Evolutionary conservation across 2,888 invertebrate species (phyloP), one percentile per base, ranked within the genome.

Genomic region (Lasius fuliginosus): DNA sequence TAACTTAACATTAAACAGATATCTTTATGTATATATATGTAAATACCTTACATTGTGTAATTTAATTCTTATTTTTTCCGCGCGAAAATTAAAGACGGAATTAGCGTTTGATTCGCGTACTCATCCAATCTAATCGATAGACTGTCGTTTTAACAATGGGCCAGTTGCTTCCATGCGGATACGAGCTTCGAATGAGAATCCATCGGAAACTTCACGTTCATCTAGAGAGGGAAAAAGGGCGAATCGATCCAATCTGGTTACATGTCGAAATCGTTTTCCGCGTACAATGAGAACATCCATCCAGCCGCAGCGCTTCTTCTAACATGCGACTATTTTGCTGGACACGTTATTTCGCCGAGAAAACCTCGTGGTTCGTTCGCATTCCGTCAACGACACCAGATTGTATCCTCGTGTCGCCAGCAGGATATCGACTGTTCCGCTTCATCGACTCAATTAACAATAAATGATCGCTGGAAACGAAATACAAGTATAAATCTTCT

Each of bases 331-430:
- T 67, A 76, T 88, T 88, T 87, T 83, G 75, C 60, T 76, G 88
- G 65, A 85, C 88, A 85, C 85, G 88, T 85, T 89, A 89, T 88
- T 89, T 82, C 89, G 86, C 56, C 81, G 83, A 86, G 85, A 85
- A 85, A 89, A 89, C 87, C 84, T 82, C 75, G 33, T 40, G 60
- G 83, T 85, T 89, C 88, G 88, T 89, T 89, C 89, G 84, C 89
- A 88, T 89, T 89, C 85, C 87, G 88, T 85, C 90, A 85, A 82
- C 85, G 84, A 77, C 73, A 71, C 77, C 87, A 82, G 79, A 87
- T 88, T 82, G 86, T 84, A 83, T 81, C 86, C 75, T 85, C 83
- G 86, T 53, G 53, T 53, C 85, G 81, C 73, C 71, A 82, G 11
- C 60, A 36, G 60, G 46, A 81, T 85, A 88, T 89, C 85, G 83